Evolutionary conservation across 1,140 invertebrate species (phyloP).

Genomic region (Drosophila ogumai): DNA sequence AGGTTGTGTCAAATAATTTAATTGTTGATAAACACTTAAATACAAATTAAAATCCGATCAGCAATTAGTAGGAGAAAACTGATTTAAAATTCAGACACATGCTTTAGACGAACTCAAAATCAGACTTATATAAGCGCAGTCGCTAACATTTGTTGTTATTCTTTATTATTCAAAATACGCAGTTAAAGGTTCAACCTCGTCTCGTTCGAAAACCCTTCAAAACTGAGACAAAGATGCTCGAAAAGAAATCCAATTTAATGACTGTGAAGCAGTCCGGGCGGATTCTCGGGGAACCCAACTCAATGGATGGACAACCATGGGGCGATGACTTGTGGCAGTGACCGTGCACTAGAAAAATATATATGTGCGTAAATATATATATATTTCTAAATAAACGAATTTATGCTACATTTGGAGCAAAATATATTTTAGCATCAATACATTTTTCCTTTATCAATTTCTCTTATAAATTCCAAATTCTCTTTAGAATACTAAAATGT

Average conservation of each 20-base stretch:
- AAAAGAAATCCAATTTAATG: conserved; percentile 80
- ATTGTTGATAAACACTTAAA: background rate
- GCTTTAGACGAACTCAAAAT: background rate
- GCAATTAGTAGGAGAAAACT: background rate
- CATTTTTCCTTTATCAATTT: background rate
- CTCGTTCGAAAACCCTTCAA: conserved; percentile 51
- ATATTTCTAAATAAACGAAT: too few species aligned
- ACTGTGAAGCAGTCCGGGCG: conserved; percentile 50
- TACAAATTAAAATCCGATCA: background rate
- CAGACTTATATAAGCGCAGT: background rate
- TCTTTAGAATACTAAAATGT: background rate
- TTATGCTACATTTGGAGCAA: background rate
- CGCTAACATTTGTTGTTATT: too few species aligned
- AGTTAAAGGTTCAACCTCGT: conserved; percentile 17
- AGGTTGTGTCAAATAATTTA: background rate
- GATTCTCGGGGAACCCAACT: conserved; percentile 48
- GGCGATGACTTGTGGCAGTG: conserved; percentile 62
- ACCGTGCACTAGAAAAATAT: background rate
- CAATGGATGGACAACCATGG: conserved; percentile 31
- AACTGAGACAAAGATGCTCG: conserved; percentile 28
- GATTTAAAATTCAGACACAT: background rate
- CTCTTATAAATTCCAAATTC: background rate
- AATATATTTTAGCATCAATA: background rate
- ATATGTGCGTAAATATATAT: background rate
- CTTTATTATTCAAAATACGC: conserved; percentile 68